Conservation (phyloP, 64 coral and sea anemone species). For the Dendrophyllia cribrosa region DNA sequence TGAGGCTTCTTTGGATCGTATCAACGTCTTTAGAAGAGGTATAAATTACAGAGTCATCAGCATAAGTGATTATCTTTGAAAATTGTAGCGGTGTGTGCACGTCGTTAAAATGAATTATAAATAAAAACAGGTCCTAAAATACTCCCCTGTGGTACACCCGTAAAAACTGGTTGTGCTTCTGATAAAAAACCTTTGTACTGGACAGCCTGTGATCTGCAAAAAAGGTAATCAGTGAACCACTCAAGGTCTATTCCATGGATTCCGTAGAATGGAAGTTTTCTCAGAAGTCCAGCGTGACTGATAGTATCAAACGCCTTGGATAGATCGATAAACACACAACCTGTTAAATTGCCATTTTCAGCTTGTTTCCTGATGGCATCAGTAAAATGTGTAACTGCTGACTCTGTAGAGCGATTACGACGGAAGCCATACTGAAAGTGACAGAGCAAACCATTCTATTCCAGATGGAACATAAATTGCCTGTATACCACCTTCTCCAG, state of each 20-base stretch:
- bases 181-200: slow-evolving; percentile 21
- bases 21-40: slow-evolving; percentile 29
- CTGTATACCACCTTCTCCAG: no score
- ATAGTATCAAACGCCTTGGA: slow-evolving; percentile 37
- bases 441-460: slow-evolving; percentile 28
- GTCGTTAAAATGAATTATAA: slow-evolving; percentile 37
- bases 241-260: slow-evolving; percentile 39
- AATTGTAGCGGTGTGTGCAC: neutral
- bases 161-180: slow-evolving; percentile 11
- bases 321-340: slow-evolving; percentile 17
- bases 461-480: no score
- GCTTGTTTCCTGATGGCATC: slow-evolving; percentile 50
- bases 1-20: slow-evolving; percentile 23
- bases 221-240: slow-evolving; percentile 67
- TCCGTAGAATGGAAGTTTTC: slow-evolving; percentile 37
- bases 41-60: slow-evolving; percentile 46
- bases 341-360: slow-evolving; percentile 17
- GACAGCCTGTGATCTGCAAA: slow-evolving; percentile 30
- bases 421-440: slow-evolving; percentile 47
- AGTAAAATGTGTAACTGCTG: slow-evolving; percentile 28
- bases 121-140: slow-evolving; percentile 26
- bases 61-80: slow-evolving; percentile 48
- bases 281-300: slow-evolving; percentile 32
- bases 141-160: slow-evolving; percentile 40
- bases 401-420: slow-evolving; percentile 31